These are phyloP conservation scores for Pyrochroa serraticornis DNA, from an alignment of 2,888 invertebrate genomes.

Conservation along the genomic window DNA sequence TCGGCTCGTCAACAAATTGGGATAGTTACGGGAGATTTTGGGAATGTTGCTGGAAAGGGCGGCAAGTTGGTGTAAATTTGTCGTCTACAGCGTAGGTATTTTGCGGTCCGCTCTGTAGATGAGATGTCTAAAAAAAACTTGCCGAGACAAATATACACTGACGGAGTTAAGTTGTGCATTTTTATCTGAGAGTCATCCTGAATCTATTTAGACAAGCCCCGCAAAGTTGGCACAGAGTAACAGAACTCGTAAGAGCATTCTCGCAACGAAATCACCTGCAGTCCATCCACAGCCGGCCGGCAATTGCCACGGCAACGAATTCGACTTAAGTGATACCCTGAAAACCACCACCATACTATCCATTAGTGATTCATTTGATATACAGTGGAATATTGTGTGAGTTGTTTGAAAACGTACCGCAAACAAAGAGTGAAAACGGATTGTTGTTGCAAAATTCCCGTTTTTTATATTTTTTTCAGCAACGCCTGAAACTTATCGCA, in stretches of 20 bases:
- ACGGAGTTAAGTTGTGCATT: slow-evolving; percentile 16
- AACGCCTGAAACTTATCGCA: no score
- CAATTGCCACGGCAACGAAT: slow-evolving; percentile 24
- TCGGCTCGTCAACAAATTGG: no score
- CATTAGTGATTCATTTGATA: slow-evolving; percentile 27
- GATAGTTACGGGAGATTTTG: no score
- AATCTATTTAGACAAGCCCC: slow-evolving; percentile 29
- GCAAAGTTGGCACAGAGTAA: slow-evolving; percentile 25
- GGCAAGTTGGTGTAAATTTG: no score
- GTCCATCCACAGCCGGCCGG: slow-evolving; percentile 25
- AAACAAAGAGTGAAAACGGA: no score
- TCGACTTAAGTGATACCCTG: background rate
- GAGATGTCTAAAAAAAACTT: slow-evolving; percentile 4
- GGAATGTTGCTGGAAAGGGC: no score
- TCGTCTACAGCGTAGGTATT: no score
- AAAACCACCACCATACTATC: slow-evolving; percentile 19
- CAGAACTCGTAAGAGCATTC: slow-evolving; percentile 19
- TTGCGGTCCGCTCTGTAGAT: no score
- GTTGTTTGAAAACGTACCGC: slow-evolving; percentile 10
- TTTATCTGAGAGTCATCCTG: slow-evolving; percentile 26
- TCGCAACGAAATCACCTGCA: slow-evolving; percentile 29
- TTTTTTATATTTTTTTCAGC: no score
- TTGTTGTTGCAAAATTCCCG: no score
- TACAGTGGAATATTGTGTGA: slow-evolving; percentile 28
- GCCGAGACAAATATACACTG: slow-evolving; percentile 19